phyloP scores from a whole-genome alignment of 2,888 invertebrate genomes.

The Cataglyphis livida region DNA sequence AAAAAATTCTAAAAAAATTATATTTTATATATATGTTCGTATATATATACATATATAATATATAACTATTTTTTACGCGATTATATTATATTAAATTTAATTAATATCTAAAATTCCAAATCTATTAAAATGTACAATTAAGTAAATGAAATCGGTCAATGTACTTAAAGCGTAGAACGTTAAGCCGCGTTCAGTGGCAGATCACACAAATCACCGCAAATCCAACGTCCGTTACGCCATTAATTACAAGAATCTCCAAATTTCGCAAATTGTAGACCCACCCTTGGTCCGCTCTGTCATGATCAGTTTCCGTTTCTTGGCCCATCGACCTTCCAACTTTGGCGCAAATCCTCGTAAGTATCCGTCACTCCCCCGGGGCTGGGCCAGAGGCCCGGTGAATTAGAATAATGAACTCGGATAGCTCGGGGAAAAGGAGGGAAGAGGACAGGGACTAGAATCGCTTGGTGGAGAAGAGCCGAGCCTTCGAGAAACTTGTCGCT shows the following conservation, averaged over 20 bases:
- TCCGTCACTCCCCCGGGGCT: conserved; percentile 67
- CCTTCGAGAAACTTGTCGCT: conserved; percentile 74
- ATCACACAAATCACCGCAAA: conserved; percentile 48
- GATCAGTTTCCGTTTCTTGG: conserved; percentile 75
- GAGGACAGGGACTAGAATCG: conserved; percentile 59
- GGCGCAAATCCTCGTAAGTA: conserved; percentile 74
- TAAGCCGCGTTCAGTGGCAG: conserved; percentile 13
- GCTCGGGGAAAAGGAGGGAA: conserved; percentile 59
- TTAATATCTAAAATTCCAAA: neutral
- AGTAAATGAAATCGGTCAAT: conserved; percentile 1
- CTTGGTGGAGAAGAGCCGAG: conserved; percentile 59
- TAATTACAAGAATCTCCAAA: conserved; percentile 44
- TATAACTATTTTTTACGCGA: neutral
- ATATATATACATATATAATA: no score
- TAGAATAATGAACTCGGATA: conserved; percentile 74
- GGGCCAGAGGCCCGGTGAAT: conserved; percentile 69
- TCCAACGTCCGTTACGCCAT: conserved; percentile 39
- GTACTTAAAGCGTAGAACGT: conserved; percentile 11
- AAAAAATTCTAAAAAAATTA: neutral
- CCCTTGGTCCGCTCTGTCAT: conserved; percentile 67
- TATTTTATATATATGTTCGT: neutral
- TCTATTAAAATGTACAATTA: neutral
- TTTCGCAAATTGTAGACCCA: conserved; percentile 44
- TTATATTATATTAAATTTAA: neutral
- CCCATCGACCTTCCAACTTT: conserved; percentile 70